These are phyloP conservation scores for Phytoseiulus persimilis DNA, from an alignment of 2,888 invertebrate genomes.

Conservation along the genomic window DNA sequence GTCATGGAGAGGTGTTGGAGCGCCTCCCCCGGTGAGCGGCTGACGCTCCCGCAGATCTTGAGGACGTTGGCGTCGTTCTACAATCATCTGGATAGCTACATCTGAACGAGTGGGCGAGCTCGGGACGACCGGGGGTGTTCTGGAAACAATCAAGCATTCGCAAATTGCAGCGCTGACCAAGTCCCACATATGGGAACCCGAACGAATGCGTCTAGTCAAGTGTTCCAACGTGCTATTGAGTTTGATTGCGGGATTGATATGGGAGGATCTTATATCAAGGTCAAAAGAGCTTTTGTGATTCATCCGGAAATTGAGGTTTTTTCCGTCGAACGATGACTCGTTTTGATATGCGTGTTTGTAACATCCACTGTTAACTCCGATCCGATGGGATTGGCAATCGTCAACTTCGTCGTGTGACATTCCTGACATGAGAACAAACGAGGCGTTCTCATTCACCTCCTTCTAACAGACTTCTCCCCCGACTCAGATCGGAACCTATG, in stretches of 20 bases:
- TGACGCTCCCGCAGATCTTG: constrained; percentile 9
- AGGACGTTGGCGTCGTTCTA: constrained; percentile 1
- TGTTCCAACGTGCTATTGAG: neutral
- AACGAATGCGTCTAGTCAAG: neutral
- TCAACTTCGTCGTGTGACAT: neutral
- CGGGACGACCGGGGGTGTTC: neutral
- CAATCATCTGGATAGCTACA: constrained; percentile 24
- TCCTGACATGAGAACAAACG: neutral
- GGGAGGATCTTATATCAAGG: neutral
- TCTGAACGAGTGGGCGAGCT: neutral
- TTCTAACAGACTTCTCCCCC: no score
- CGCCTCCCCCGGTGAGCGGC: neutral
- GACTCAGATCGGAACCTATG: no score
- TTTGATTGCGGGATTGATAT: neutral
- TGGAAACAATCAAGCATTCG: neutral
- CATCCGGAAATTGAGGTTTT: neutral
- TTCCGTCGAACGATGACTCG: neutral
- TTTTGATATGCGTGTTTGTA: neutral
- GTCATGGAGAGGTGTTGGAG: constrained; percentile 18
- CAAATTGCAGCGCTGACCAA: neutral
- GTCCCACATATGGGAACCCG: neutral
- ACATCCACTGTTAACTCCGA: neutral
- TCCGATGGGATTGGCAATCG: neutral
- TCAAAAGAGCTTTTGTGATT: neutral
- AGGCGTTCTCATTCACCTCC: no score